Conservation (phyloP, 1,140 invertebrate species). For the Nylanderia fulva region DNA sequence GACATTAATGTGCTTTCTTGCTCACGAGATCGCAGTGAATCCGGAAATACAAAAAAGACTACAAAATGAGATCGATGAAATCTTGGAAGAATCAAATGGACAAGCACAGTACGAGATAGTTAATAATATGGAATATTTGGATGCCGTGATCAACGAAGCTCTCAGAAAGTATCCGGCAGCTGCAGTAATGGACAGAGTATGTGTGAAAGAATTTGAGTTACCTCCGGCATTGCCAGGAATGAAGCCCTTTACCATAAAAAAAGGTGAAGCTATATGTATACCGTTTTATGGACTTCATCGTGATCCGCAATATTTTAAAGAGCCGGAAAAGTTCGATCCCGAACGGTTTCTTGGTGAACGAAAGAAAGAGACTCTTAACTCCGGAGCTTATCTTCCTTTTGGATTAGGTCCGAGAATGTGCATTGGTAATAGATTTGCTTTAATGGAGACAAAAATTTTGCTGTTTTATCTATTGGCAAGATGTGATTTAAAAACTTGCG, state of each 20-base stretch:
- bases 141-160: conserved; percentile 86
- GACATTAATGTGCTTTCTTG: conserved; percentile 82
- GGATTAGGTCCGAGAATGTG: conserved; percentile 86
- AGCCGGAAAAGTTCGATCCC: conserved; percentile 85
- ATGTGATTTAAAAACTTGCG: conserved; percentile 67
- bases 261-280: conserved; percentile 65
- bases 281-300: conserved; percentile 75
- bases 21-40: conserved; percentile 86
- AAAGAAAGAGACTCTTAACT: conserved; percentile 80
- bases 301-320: conserved; percentile 77
- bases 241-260: conserved; percentile 74
- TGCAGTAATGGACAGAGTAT: conserved; percentile 84
- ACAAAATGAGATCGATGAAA: conserved; percentile 86
- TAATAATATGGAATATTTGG: conserved; percentile 83
- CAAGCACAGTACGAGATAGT: conserved; percentile 81
- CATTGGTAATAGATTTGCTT: conserved; percentile 81
- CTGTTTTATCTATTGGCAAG: conserved; percentile 74
- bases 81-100: conserved; percentile 79
- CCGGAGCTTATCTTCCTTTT: conserved; percentile 87
- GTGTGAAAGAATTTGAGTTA: conserved; percentile 86
- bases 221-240: conserved; percentile 57
- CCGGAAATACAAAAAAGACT: conserved; percentile 87
- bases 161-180: conserved; percentile 87
- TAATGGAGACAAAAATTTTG: conserved; percentile 74
- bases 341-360: conserved; percentile 83